Evolutionary conservation across 2,113 vertebrate species (phyloP).

Genomic region (Caretta caretta): DNA sequence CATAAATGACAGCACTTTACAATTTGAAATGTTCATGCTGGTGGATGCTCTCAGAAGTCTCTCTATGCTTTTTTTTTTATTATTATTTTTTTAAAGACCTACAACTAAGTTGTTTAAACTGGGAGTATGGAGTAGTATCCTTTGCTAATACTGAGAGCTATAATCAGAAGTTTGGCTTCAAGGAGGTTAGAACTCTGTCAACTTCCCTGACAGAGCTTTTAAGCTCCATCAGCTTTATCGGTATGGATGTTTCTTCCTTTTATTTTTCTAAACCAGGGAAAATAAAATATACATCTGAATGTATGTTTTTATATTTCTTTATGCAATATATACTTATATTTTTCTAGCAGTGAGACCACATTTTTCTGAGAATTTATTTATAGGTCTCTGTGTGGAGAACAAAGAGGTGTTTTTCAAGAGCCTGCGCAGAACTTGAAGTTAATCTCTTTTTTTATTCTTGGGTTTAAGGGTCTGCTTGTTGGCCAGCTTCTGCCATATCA

Average conservation of each 20-base stretch:
- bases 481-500: slow-evolving; percentile 69
- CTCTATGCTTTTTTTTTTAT: background rate
- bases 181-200: background rate
- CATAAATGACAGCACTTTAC: background rate
- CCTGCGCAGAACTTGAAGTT: background rate
- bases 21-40: background rate
- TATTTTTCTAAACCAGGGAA: background rate
- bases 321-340: background rate
- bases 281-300: background rate
- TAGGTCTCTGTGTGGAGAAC: background rate
- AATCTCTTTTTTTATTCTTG: background rate
- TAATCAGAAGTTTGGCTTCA: background rate
- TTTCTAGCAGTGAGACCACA: background rate
- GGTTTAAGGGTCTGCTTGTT: slow-evolving; percentile 59
- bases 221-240: background rate
- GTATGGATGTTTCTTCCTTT: background rate
- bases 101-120: background rate
- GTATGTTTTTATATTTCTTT: background rate
- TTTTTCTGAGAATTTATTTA: background rate
- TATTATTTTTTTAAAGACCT: fast-evolving
- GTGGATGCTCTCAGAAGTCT: background rate
- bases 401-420: background rate
- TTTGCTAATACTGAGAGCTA: background rate
- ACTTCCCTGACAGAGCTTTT: background rate
- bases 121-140: background rate